Base-by-base conservation (phyloP, 2,797 vertebrate genomes). In the Synaphobranchus kaupii region DNA sequence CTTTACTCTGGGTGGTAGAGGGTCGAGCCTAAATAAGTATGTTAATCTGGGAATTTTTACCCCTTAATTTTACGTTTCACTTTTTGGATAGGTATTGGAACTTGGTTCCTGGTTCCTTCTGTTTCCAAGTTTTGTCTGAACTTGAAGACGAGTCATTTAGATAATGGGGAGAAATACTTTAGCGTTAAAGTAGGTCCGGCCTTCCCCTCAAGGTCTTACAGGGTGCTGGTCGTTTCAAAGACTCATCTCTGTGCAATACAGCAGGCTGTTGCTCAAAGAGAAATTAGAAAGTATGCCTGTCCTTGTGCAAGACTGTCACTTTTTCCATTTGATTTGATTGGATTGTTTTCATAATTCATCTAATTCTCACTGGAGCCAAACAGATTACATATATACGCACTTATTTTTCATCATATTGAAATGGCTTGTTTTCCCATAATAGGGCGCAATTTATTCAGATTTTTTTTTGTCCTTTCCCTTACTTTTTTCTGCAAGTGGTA, bases 131-230 rank as follows among this genome's bases (percentile, higher is more conserved):
- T 52, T 22, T 50, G 80, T 52, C 25, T 52, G 47, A 28, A 82
- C 80, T 25, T 82, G 80, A 82, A 82, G 76, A 17, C 31, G 39
- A 47, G 80, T 52, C 80, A 52, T 52, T 52, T 52, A 25, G 80
- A 82, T 52, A 13, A 50, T 54, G 50, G 50, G 31, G 48, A 81
- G 80, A n/a, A 50, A n/a, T 82, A 50, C 44, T 82, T 50, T 81
- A 47, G 39, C 10, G 47, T 5, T 81, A 13, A 50, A n/a, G 25
- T 50, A 50, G 80, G 12, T 13, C n/a, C 22, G 0, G 2, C 47
- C 80, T 50, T 31, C 31, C 9, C 47, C 50, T 52, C n/a, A 50
- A 82, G 80, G 44, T 25, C n/a, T 48, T 47, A n/a, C 22, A 4
- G 80, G 31, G 20, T 73, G 68, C 12, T 34, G 31, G 68, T 39